Conservation (phyloP, 2,797 vertebrate genomes). For the Lutjanus campechanus region DNA sequence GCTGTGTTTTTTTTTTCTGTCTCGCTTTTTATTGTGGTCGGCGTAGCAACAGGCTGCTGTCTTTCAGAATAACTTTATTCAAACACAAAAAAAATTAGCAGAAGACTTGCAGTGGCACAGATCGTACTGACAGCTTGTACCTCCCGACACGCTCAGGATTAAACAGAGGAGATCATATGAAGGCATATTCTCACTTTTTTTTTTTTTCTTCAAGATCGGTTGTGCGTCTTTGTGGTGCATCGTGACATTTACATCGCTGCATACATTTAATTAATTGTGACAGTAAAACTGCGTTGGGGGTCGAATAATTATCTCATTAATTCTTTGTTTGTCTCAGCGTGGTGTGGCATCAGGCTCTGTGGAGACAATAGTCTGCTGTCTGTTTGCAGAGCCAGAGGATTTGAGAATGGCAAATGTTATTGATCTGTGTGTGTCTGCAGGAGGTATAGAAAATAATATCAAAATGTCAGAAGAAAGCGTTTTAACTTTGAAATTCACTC, state of each 20-base stretch:
- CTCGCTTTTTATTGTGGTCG: conserved; percentile 8
- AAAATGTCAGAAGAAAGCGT: conserved; percentile 12
- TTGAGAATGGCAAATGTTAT: conserved; percentile 19
- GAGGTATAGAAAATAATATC: conserved; percentile 5
- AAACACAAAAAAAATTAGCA: background rate
- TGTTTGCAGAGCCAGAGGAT: conserved; percentile 7
- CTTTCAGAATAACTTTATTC: conserved; percentile 49
- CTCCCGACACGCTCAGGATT: background rate
- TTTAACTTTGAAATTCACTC: background rate
- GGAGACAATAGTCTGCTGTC: background rate
- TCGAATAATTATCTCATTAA: conserved; percentile 28
- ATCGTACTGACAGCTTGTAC: conserved; percentile 3
- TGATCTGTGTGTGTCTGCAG: background rate
- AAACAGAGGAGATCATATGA: background rate
- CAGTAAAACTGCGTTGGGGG: conserved; percentile 11
- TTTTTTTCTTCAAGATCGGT: fast-evolving
- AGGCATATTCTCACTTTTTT: background rate
- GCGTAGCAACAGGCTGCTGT: conserved; percentile 45
- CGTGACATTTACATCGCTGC: background rate
- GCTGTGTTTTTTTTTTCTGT: conserved; percentile 6
- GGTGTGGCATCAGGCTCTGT: background rate
- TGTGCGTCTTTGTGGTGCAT: background rate
- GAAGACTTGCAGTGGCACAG: conserved; percentile 4
- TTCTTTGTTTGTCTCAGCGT: conserved; percentile 12
- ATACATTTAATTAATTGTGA: conserved; percentile 24